These are phyloP conservation scores for Drosophila prostipennis DNA, from an alignment of 2,888 invertebrate species.

Conservation along the genomic window DNA sequence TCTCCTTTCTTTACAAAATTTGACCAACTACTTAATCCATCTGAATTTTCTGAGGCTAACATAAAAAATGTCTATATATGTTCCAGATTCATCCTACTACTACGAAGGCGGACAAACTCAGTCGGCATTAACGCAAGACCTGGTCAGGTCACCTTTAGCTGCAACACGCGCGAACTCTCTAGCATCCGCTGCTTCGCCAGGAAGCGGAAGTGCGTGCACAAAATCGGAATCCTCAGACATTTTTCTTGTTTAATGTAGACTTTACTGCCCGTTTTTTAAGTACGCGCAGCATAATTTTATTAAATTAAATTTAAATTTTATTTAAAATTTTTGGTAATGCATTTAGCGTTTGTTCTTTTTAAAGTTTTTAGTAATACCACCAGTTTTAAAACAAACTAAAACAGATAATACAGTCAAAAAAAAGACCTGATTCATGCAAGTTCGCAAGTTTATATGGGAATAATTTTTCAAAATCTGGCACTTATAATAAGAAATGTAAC, in stretches of 20 bases:
- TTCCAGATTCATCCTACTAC: constrained; percentile 88
- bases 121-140: constrained; percentile 85
- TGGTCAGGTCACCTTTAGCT: constrained; percentile 88
- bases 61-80: neutral
- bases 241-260: constrained; percentile 79
- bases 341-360: neutral
- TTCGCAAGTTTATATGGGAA: neutral
- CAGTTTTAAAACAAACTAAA: too few relatives aligned
- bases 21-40: too few relatives aligned
- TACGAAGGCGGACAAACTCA: constrained; percentile 85
- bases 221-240: constrained; percentile 86
- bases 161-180: constrained; percentile 89
- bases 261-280: too few relatives aligned
- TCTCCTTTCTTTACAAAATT: too few relatives aligned
- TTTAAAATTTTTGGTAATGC: neutral
- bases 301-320: too few relatives aligned
- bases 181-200: constrained; percentile 88
- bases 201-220: constrained; percentile 88
- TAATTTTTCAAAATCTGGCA: neutral
- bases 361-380: neutral
- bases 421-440: neutral
- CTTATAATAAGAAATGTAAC: neutral
- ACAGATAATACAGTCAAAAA: neutral
- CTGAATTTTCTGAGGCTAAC: too few relatives aligned
- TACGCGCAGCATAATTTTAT: too few relatives aligned